These are phyloP conservation scores for Decapterus maruadsi DNA, from an alignment of 2,797 vertebrate species.

Conservation along the genomic window DNA sequence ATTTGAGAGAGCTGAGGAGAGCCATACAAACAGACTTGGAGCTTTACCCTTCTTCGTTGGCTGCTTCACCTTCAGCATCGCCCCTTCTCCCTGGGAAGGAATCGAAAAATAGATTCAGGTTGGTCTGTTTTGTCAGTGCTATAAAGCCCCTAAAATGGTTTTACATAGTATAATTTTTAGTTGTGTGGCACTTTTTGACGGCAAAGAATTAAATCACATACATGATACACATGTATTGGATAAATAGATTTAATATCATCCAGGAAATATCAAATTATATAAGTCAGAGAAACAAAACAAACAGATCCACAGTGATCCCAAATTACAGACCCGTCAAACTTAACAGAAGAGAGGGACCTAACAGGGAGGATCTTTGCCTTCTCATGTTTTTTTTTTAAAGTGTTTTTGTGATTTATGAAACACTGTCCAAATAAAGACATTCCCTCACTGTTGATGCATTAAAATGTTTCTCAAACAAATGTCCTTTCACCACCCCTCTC, in stretches of 20 bases:
- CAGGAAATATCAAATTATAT: neutral
- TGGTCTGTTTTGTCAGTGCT: slow-evolving; percentile 17
- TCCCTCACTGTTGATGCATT: too few species aligned
- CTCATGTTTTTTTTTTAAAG: too few species aligned
- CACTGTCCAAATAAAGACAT: too few species aligned
- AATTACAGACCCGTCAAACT: neutral
- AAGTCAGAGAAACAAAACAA: neutral
- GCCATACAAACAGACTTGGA: slow-evolving; percentile 72
- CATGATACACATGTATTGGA: neutral
- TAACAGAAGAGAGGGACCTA: neutral
- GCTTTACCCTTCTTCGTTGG: slow-evolving; percentile 39
- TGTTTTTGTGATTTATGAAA: too few species aligned
- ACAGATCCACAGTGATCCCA: neutral
- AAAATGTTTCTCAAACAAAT: too few species aligned
- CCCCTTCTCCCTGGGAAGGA: slow-evolving; percentile 11
- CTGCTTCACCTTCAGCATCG: slow-evolving; percentile 1
- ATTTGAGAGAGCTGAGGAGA: slow-evolving; percentile 75
- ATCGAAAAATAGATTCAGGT: slow-evolving; percentile 57
- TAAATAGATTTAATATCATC: neutral
- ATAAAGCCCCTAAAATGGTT: neutral
- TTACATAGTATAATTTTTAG: neutral
- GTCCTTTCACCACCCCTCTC: neutral
- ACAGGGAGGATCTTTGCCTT: too few species aligned
- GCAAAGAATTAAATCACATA: neutral
- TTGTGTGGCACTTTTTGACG: neutral